These are phyloP conservation scores for Chloroceryle amazona DNA, from an alignment of 2,797 vertebrate species.

Conservation along the genomic window DNA sequence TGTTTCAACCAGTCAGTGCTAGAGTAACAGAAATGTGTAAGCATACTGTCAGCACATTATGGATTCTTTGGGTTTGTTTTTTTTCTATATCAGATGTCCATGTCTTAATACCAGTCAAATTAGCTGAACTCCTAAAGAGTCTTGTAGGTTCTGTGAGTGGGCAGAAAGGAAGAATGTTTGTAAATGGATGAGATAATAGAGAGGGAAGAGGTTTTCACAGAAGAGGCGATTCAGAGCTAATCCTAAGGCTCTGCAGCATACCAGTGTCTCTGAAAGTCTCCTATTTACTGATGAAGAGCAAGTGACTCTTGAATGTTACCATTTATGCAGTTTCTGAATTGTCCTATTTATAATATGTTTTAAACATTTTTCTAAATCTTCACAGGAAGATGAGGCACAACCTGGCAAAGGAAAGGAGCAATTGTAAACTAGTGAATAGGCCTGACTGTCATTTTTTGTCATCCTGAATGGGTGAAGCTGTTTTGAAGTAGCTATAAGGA, in stretches of 20 bases:
- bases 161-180: not conserved
- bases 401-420: not conserved
- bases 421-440: not conserved
- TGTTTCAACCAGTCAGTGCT: not conserved
- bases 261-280: not conserved
- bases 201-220: not conserved
- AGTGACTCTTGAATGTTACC: not conserved
- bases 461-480: not conserved
- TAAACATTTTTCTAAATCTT: not conserved
- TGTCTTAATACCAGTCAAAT: not conserved
- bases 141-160: not conserved
- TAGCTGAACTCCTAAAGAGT: not conserved
- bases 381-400: not conserved
- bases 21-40: not conserved
- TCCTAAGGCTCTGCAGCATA: not conserved
- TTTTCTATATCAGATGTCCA: not conserved
- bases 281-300: not conserved
- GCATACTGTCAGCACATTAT: fast-evolving
- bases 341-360: not conserved
- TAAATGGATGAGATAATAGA: not conserved
- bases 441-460: not conserved
- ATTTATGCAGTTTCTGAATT: not conserved
- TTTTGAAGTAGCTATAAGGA: not conserved
- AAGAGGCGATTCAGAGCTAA: not conserved
- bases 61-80: not conserved